phyloP scores from a whole-genome alignment of 2,888 invertebrate species.

The Fragum sueziense region DNA sequence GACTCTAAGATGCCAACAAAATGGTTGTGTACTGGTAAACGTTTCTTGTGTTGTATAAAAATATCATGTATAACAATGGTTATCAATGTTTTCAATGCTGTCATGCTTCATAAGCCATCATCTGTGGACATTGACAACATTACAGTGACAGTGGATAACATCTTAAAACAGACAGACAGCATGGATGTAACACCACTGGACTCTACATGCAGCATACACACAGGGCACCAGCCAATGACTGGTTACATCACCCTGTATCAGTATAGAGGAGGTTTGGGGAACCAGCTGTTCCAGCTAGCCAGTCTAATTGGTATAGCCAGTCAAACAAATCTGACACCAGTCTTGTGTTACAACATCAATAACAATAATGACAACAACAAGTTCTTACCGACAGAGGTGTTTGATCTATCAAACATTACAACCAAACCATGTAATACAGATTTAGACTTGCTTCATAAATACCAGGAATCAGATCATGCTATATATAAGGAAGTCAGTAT shows the following conservation, averaged over 20 bases:
- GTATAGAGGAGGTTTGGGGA: constrained; percentile 51
- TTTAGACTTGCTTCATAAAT: not conserved
- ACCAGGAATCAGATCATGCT: not conserved
- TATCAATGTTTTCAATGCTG: not conserved
- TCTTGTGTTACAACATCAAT: constrained; percentile 22
- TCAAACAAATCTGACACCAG: constrained; percentile 32
- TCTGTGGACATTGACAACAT: too few species aligned
- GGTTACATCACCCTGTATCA: constrained; percentile 36
- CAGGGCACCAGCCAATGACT: not conserved
- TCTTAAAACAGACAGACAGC: too few species aligned
- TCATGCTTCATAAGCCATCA: too few species aligned
- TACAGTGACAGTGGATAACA: too few species aligned
- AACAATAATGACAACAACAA: not conserved
- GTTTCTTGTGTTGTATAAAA: not conserved
- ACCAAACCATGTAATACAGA: not conserved
- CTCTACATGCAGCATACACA: not conserved
- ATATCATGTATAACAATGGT: not conserved
- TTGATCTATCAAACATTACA: constrained; percentile 19
- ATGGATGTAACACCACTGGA: not conserved
- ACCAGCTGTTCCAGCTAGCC: constrained; percentile 62
- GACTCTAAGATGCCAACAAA: too few species aligned
- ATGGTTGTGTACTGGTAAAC: not conserved
- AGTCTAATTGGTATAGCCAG: constrained; percentile 54
- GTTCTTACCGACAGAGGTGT: constrained; percentile 12
- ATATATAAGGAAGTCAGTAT: not conserved